A percentile compares a stretch with the other conserved stretches of the same genome.
phyloP scores from a whole-genome alignment of 2,113 vertebrate genomes.

The Ariopsis seemanni region DNA sequence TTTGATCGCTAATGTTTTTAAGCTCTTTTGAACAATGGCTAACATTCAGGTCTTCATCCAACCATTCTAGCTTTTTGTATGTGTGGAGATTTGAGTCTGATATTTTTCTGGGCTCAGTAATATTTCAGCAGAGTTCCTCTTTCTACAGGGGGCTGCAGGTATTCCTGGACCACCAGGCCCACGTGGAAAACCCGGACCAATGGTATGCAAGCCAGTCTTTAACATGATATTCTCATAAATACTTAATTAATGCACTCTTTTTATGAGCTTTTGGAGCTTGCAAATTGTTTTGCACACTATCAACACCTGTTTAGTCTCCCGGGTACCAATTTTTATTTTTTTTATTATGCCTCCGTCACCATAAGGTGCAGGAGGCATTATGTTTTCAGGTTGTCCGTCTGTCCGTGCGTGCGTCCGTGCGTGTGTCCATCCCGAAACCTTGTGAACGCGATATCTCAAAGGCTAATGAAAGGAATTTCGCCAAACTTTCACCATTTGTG shows the following conservation, averaged over 20 bases:
- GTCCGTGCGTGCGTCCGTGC: too few relatives aligned
- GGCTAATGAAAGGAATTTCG: too few relatives aligned
- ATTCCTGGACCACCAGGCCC: constrained; percentile 81
- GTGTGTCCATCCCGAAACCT: too few relatives aligned
- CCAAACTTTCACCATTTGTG: too few relatives aligned
- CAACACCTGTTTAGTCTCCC: constrained; percentile 1
- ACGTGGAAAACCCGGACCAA: constrained; percentile 86
- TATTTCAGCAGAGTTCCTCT: constrained; percentile 31
- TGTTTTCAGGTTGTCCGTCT: too few relatives aligned
- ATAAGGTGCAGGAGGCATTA: too few relatives aligned
- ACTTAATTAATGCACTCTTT: not conserved
- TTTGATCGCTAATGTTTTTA: not conserved
- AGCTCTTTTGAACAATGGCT: not conserved
- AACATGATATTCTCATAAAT: not conserved
- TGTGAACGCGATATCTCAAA: too few relatives aligned
- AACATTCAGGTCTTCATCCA: not conserved
- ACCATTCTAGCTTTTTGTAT: not conserved
- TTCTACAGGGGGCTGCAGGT: constrained; percentile 80
- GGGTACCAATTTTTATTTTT: not conserved
- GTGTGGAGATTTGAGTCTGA: not conserved
- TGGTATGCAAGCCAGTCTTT: constrained; percentile 73
- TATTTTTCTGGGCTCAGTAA: not conserved
- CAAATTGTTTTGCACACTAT: not conserved
- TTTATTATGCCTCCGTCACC: too few relatives aligned
- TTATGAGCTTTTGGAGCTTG: not conserved